Evolutionary conservation across 2,113 vertebrate genomes (phyloP), one percentile per base, ranked within the genome.

Genomic region (Nerophis ophidion): DNA sequence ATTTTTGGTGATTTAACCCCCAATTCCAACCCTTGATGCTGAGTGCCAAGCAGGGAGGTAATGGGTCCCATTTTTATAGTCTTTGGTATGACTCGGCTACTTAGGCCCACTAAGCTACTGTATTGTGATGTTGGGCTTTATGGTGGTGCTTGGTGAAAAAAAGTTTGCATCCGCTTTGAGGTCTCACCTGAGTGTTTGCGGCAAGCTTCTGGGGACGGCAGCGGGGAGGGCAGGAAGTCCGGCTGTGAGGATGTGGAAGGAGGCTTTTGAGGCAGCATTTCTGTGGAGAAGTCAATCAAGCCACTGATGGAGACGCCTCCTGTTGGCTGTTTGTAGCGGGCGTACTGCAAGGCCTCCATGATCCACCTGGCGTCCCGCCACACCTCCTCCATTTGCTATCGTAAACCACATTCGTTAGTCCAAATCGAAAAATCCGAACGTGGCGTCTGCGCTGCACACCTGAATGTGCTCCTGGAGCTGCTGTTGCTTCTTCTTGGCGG

Each of bases 281-380:
- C 89, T 0, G 72, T 68, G 0, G 89, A 84, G 66, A 92, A 86
- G 6, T 90, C 84, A 26, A 95, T 88, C 56, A 96, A 91, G 83
- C 91, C 91, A 1, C 80, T 73, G 54, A 96, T 86, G 13, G 88
- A 90, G 46, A 95, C 81, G 7, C 92, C 92, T 4, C 91, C 90
- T 0, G 89, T 87, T 4, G 91, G 91, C 81, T 96, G 94, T 76
- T 95, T 96, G 84, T 94, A 95, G 56, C 94, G 92, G 7, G 93
- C 93, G 0, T 93, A 92, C 67, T 96, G 94, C 67, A 96, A 82
- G 16, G 92, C 91, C 1, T 94, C 92, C 91, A 93, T 94, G 63
- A 96, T 93, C 94, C 94, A 96, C 50, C 94, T 89, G 36, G 91
- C 89, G 71, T 96, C 93, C 0, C 92, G 88, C 94, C 94, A 96